Conservation (phyloP, 2,888 invertebrate genomes). For the Nebria brevicollis region DNA sequence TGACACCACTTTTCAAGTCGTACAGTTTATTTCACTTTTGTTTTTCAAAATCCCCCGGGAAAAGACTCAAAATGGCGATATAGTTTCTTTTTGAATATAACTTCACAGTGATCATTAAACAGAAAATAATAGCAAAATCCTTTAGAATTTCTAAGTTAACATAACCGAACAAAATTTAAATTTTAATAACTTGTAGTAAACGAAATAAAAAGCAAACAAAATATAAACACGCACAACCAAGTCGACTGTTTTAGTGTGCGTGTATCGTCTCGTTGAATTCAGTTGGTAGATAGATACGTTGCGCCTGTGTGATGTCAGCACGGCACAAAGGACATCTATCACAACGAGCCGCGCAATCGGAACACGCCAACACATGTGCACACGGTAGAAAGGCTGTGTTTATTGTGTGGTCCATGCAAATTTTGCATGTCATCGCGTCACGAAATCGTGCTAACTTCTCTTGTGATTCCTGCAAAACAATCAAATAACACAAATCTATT, state of each 20-base stretch:
- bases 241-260: constrained; percentile 53
- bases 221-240: not conserved
- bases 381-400: constrained; percentile 89
- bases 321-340: constrained; percentile 81
- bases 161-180: not conserved
- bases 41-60: constrained; percentile 30
- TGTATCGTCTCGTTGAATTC: constrained; percentile 63
- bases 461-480: constrained; percentile 65
- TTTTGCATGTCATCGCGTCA: constrained; percentile 83
- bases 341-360: constrained; percentile 78
- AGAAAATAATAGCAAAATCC: not conserved
- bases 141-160: not conserved
- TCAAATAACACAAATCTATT: constrained; percentile 30
- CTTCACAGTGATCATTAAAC: not conserved
- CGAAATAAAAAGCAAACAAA: not conserved
- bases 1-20: constrained; percentile 2
- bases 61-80: not conserved
- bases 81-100: not conserved
- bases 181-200: not conserved
- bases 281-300: constrained; percentile 77
- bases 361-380: constrained; percentile 87
- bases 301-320: constrained; percentile 73
- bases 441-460: constrained; percentile 67
- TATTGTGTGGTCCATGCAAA: constrained; percentile 87
- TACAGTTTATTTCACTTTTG: constrained; percentile 6